phyloP scores from a whole-genome alignment of 2,797 vertebrate species.

The Anolis apletophallus region DNA sequence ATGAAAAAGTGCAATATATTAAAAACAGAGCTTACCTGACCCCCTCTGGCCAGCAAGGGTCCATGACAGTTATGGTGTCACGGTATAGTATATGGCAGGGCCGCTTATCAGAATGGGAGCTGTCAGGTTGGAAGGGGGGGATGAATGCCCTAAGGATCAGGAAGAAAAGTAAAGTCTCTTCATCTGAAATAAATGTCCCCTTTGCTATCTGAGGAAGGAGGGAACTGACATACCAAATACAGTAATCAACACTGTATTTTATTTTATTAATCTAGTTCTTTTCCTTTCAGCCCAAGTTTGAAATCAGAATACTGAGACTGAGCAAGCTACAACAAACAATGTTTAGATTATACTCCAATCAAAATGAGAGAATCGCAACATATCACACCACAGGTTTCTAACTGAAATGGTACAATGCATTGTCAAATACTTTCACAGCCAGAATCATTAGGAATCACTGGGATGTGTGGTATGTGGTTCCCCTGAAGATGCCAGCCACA shows the following conservation, averaged over 20 bases:
- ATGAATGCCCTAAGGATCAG: conserved; percentile 11
- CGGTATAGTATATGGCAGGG: neutral
- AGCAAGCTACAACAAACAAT: neutral
- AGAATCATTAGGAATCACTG: too few species aligned
- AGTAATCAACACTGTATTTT: neutral
- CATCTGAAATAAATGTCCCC: neutral
- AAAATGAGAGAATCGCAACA: neutral
- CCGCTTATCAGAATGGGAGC: conserved; percentile 8
- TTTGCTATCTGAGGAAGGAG: neutral
- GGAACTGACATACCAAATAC: neutral
- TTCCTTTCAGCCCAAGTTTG: neutral
- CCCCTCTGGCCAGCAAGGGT: conserved; percentile 5
- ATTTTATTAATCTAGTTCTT: neutral
- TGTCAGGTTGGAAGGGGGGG: conserved; percentile 4
- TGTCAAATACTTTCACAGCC: too few species aligned
- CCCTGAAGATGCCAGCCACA: too few species aligned
- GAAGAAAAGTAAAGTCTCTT: conserved; percentile 29
- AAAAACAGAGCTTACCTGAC: conserved; percentile 5
- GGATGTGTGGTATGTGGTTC: too few species aligned
- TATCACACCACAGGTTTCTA: neutral
- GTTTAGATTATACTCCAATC: neutral
- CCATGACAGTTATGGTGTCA: neutral
- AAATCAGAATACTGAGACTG: neutral
- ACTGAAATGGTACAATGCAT: neutral
- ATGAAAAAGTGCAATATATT: neutral